Percentiles rank a stretch among this genome's conserved stretches.
phyloP scores from a whole-genome alignment of 2,888 invertebrate species.

The Masnerella sp. region DNA sequence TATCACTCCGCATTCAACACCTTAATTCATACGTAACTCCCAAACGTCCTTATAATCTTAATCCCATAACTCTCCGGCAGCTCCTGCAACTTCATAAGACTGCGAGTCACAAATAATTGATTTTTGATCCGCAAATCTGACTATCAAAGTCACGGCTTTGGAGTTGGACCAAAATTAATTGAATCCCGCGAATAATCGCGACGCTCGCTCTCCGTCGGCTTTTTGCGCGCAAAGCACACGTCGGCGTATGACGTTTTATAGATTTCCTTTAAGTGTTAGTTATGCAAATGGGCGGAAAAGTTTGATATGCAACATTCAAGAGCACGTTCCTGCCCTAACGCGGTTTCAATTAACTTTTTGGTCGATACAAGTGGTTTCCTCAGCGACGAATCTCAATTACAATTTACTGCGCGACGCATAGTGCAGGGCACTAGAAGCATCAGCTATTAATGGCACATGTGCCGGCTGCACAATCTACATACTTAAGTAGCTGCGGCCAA shows the following conservation, averaged over 20 bases:
- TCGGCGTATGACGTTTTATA: neutral
- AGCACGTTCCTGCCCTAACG: slow-evolving; percentile 29
- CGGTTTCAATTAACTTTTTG: slow-evolving; percentile 63
- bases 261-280: slow-evolving; percentile 28
- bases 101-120: too few species aligned
- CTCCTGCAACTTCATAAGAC: too few species aligned
- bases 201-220: too few species aligned
- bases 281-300: slow-evolving; percentile 48
- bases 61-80: too few species aligned
- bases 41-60: too few species aligned
- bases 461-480: slow-evolving; percentile 72
- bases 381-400: slow-evolving; percentile 60
- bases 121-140: too few species aligned
- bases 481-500: slow-evolving; percentile 67
- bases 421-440: slow-evolving; percentile 64
- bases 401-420: slow-evolving; percentile 56
- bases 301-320: slow-evolving; percentile 30
- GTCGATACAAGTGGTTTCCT: slow-evolving; percentile 57
- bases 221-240: neutral
- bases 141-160: too few species aligned
- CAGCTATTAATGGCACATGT: slow-evolving; percentile 73
- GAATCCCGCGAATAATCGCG: too few species aligned
- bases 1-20: too few species aligned
- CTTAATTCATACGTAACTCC: too few species aligned
- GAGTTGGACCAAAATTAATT: too few species aligned